These are phyloP conservation scores for Uria aalge DNA, from an alignment of 2,113 vertebrate species.

Conservation along the genomic window DNA sequence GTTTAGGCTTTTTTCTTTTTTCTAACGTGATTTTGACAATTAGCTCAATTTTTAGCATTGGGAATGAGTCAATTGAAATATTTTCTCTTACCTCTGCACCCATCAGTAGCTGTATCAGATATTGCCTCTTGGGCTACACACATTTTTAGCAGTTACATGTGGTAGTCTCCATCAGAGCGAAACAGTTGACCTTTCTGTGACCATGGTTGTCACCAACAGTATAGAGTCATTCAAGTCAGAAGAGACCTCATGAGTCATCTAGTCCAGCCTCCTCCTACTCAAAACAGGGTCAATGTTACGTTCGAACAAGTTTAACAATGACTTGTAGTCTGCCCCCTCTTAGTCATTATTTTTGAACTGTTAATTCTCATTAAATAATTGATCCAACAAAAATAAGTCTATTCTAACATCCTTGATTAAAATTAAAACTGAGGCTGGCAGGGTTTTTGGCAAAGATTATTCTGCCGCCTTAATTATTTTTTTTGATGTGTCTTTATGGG, in stretches of 20 bases:
- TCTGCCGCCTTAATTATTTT: neutral
- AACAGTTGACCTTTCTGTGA: neutral
- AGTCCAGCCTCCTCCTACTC: neutral
- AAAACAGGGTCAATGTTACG: neutral
- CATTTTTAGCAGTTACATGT: rapidly evolving
- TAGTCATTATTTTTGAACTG: neutral
- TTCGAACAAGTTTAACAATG: neutral
- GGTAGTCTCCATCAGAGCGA: neutral
- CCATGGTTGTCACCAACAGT: neutral
- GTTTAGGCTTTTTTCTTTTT: neutral
- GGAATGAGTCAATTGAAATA: neutral
- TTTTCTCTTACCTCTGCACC: neutral
- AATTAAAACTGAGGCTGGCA: neutral
- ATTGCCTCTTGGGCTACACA: neutral
- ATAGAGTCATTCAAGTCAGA: neutral
- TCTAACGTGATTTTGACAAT: neutral
- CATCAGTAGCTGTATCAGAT: neutral
- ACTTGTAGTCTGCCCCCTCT: neutral
- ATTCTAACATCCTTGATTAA: neutral
- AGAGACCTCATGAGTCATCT: neutral
- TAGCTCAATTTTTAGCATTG: neutral
- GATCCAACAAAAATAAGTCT: neutral
- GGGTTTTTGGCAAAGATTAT: neutral
- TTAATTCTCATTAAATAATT: neutral
- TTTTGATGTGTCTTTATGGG: neutral